Base-by-base conservation (phyloP, 2,888 invertebrate genomes). In the Peribatodes rhomboidaria region DNA sequence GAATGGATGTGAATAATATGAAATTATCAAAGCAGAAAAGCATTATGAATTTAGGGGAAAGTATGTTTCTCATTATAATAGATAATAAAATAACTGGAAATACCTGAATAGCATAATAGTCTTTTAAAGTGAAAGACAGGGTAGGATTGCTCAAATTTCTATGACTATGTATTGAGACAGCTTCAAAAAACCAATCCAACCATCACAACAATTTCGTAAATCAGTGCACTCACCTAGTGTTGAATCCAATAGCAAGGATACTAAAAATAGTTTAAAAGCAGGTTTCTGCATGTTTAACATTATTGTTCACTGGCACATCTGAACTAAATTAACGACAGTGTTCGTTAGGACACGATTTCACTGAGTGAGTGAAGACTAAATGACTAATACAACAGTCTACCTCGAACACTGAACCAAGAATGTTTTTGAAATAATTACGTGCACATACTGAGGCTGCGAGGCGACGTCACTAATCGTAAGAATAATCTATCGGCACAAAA, bases 91-190 rank as follows among this genome's bases (percentile, higher is more conserved):
- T 18, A 31, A 44, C 35, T 3, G 13, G 10, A 60, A 13, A 76
- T 84, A 96, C 96, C 92, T 95, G 94, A 69, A 97, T 96, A 31
- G 95, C 95, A 81, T 96, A 96, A 79, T 97, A 96, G 87, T 98
- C 98, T 77, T 95, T 96, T 62, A 95, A 90, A 53, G 95, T 96
- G 74, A 97, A 96, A 6, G 94, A 91, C 46, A 94, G 82, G 3
- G 92, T 89, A 1, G 94, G 94, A 74, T 95, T 94, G 61, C 94
- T 94, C 35, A 95, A 92, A 69, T 95, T 95, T 80, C 96, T 96
- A 58, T 96, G 96, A 80, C 97, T 97, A 68, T 94, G 94, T 61
- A 98, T 91, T 9, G 96, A 96, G 61, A 97, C 95, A 1, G 96
- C 98, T 84, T 97, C 96, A n/a, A n/a, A n/a, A n/a, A n/a, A n/a